Evolutionary conservation across 2,797 vertebrate genomes (phyloP).

Genomic region (Xerus rutilus): DNA sequence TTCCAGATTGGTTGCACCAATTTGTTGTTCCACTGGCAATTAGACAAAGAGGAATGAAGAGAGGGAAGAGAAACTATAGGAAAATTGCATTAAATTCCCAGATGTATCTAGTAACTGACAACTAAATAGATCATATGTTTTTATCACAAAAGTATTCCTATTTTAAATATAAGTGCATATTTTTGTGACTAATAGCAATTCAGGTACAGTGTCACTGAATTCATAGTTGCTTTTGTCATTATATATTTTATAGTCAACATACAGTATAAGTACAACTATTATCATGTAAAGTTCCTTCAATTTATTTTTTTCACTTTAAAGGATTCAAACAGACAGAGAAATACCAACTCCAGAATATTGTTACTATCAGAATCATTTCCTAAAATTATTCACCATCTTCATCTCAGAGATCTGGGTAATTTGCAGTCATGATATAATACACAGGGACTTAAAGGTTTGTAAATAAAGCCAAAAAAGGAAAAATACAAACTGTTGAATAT

Average conservation of each 20-base stretch:
- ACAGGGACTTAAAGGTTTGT: neutral
- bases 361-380: neutral
- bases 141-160: neutral
- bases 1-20: no score
- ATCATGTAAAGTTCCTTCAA: neutral
- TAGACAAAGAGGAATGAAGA: no score
- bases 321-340: neutral
- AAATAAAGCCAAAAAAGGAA: conserved; percentile 8
- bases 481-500: neutral
- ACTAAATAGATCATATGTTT: conserved; percentile 4
- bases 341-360: neutral
- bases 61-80: neutral
- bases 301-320: conserved; percentile 40
- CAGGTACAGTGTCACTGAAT: neutral
- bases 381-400: neutral
- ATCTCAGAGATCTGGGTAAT: neutral
- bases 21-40: no score
- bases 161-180: neutral
- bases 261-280: neutral
- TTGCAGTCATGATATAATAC: neutral
- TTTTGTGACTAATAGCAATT: neutral
- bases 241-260: neutral
- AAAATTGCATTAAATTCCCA: conserved; percentile 2
- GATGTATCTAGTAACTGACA: neutral
- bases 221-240: neutral